These are phyloP conservation scores for Rotaria macrura DNA, from an alignment of 2,888 invertebrate species.

Conservation along the genomic window DNA sequence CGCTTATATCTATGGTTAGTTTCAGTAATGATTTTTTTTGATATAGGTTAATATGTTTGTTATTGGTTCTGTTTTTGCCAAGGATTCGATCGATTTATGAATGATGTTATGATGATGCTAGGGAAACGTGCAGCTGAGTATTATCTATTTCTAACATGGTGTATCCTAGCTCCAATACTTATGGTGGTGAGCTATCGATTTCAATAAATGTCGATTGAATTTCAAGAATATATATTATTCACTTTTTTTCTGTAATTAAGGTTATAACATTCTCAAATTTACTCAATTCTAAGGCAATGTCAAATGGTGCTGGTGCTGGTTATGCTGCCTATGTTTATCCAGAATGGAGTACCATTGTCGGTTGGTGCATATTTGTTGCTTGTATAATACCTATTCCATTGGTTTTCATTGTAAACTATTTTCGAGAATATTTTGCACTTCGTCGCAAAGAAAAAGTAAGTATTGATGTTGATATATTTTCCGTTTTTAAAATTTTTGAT, in stretches of 20 bases:
- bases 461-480: not conserved
- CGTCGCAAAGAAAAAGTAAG: not conserved
- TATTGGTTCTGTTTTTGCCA: not conserved
- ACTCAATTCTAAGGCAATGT: not conserved
- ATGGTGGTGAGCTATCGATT: not conserved
- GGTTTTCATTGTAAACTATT: not conserved
- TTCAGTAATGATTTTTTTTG: not conserved
- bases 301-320: not conserved
- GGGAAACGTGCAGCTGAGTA: not conserved
- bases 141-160: not conserved
- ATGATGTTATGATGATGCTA: conserved; percentile 13
- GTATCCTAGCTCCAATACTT: not conserved
- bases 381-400: not conserved
- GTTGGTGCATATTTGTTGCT: not conserved
- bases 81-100: conserved; percentile 10
- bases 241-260: too few relatives aligned
- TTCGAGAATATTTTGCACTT: not conserved
- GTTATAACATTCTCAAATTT: not conserved
- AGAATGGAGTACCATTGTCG: not conserved
- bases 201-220: too few relatives aligned
- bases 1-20: not conserved
- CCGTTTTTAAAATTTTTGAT: not conserved
- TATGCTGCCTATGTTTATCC: not conserved
- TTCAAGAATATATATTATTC: too few relatives aligned
- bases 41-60: too few relatives aligned